Conservation (phyloP, 1,140 invertebrate genomes). For the Drosophila chauvacae region DNA sequence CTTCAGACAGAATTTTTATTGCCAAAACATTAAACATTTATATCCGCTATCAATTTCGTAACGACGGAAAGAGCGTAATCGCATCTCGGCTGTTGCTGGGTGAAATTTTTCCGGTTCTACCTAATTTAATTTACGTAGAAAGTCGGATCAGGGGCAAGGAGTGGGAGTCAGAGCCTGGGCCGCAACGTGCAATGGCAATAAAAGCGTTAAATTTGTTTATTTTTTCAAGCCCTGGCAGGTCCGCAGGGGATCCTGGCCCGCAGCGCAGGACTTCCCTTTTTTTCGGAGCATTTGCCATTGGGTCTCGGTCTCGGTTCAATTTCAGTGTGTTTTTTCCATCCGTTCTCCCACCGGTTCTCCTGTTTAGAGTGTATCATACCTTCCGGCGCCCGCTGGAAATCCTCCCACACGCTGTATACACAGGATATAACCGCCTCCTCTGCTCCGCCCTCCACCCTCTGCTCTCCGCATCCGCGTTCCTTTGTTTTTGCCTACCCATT, state of each 20-base stretch:
- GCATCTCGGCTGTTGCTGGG: slow-evolving; percentile 56
- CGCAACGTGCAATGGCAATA: slow-evolving; percentile 78
- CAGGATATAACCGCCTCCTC: slow-evolving; percentile 1
- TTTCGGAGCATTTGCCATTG: slow-evolving; percentile 4
- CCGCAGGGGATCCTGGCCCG: slow-evolving; percentile 17
- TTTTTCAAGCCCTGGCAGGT: slow-evolving; percentile 58
- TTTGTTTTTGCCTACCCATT: slow-evolving; percentile 73
- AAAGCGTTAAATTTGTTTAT: slow-evolving; percentile 83
- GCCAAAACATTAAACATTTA: slow-evolving; percentile 83
- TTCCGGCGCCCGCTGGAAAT: slow-evolving; percentile 54
- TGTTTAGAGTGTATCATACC: slow-evolving; percentile 67
- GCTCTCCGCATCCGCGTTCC: slow-evolving; percentile 16
- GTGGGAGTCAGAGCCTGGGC: not conserved
- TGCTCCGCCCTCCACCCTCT: not conserved
- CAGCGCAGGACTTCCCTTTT: slow-evolving; percentile 5
- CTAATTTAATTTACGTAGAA: slow-evolving; percentile 82
- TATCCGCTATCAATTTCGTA: slow-evolving; percentile 82
- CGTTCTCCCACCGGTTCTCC: slow-evolving; percentile 13
- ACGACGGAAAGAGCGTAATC: slow-evolving; percentile 71
- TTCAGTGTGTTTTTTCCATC: slow-evolving; percentile 40
- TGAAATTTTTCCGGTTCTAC: slow-evolving; percentile 72
- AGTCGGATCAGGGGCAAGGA: slow-evolving; percentile 13
- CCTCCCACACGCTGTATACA: slow-evolving; percentile 27
- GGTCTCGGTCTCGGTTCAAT: slow-evolving; percentile 54
- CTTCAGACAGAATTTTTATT: slow-evolving; percentile 73